A percentile compares a stretch with the other conserved stretches of the same genome.
These are phyloP conservation scores for Tetramorium parvispinum DNA, from an alignment of 1,140 invertebrate species.

Conservation along the genomic window DNA sequence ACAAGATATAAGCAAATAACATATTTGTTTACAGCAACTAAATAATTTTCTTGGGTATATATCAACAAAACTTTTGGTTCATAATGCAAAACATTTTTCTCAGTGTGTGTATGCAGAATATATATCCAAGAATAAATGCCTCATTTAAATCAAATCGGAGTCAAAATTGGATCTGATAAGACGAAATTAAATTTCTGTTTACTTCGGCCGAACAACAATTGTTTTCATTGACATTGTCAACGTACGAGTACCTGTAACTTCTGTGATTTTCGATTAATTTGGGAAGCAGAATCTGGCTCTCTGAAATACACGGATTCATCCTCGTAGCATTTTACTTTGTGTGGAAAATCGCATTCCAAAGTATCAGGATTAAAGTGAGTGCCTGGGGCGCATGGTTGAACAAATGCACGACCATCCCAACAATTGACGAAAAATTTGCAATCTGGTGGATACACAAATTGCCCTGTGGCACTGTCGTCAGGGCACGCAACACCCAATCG, in stretches of 20 bases:
- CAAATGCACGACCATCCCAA: constrained; percentile 87
- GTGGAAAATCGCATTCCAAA: constrained; percentile 88
- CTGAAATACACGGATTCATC: constrained; percentile 60
- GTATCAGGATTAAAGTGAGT: constrained; percentile 89
- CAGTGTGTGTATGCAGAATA: no score
- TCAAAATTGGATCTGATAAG: neutral
- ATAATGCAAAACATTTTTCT: no score
- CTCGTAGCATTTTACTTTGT: constrained; percentile 88
- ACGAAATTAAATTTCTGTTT: neutral
- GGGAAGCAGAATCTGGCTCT: constrained; percentile 15
- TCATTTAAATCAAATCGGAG: neutral
- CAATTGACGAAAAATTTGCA: constrained; percentile 91
- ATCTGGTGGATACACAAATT: constrained; percentile 87
- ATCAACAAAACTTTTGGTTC: no score
- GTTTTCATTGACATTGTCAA: neutral
- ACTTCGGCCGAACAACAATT: neutral
- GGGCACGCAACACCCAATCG: constrained; percentile 84
- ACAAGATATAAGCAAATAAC: no score
- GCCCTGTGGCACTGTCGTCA: constrained; percentile 84
- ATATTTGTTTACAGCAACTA: no score
- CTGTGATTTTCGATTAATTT: neutral
- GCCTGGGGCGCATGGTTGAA: constrained; percentile 89
- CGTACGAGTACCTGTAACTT: constrained; percentile 50
- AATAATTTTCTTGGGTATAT: no score
- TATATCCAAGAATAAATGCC: neutral